These are phyloP conservation scores for Ryuthela nishihirai DNA, from an alignment of 2,888 invertebrate genomes.

Conservation along the genomic window DNA sequence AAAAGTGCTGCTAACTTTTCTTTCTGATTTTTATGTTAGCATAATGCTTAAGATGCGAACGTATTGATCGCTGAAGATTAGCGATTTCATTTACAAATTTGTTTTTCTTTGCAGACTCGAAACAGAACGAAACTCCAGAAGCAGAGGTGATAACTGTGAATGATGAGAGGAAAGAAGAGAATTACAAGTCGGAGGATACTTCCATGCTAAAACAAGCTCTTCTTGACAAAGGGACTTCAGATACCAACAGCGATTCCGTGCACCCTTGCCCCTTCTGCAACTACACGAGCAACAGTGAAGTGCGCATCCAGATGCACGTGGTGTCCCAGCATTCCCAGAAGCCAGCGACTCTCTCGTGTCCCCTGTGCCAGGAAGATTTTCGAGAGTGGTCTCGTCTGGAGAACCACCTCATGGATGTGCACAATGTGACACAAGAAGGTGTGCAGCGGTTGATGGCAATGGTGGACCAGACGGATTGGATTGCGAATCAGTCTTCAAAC, in stretches of 20 bases:
- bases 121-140: no score
- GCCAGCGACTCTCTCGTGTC: constrained; percentile 58
- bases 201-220: constrained; percentile 44
- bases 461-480: constrained; percentile 66
- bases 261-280: constrained; percentile 67
- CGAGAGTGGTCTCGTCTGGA: constrained; percentile 74
- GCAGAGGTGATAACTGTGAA: not conserved
- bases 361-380: constrained; percentile 87
- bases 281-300: constrained; percentile 66
- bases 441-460: constrained; percentile 79
- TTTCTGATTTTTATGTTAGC: no score
- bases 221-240: constrained; percentile 25
- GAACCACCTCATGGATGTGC: constrained; percentile 86
- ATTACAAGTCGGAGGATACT: constrained; percentile 15
- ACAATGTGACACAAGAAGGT: constrained; percentile 81
- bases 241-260: not conserved
- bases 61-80: no score
- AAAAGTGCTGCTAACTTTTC: no score
- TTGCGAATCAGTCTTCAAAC: not conserved
- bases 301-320: constrained; percentile 68
- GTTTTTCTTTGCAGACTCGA: constrained; percentile 9
- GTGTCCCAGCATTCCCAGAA: constrained; percentile 60
- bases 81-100: no score
- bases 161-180: constrained; percentile 3
- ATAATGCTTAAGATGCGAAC: no score